A percentile compares a stretch with the other conserved stretches of the same genome.
These are phyloP conservation scores for Eupithecia subfuscata DNA, from an alignment of 2,888 invertebrate species.

Conservation along the genomic window DNA sequence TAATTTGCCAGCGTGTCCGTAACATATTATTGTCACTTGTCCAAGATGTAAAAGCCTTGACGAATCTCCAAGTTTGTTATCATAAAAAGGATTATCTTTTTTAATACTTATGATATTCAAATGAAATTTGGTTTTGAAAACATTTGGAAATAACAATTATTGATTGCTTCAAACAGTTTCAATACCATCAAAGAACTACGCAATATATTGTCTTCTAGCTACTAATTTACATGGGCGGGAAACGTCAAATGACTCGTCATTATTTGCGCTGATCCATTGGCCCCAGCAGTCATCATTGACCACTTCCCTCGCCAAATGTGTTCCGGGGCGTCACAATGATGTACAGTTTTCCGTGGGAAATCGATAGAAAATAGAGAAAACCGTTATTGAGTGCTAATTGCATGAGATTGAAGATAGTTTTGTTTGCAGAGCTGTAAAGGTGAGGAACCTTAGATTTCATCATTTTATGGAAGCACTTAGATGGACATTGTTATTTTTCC, in stretches of 20 bases:
- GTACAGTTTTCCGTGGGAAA: conserved; percentile 70
- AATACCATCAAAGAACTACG: conserved; percentile 37
- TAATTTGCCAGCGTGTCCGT: conserved; percentile 69
- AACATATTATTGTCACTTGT: conserved; percentile 59
- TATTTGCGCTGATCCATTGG: conserved; percentile 63
- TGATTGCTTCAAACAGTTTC: conserved; percentile 33
- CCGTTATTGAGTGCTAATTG: conserved; percentile 42
- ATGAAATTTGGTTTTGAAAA: conserved; percentile 12
- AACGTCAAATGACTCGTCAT: conserved; percentile 61
- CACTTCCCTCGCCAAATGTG: conserved; percentile 64
- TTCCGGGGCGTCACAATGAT: conserved; percentile 57
- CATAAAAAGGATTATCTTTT: conserved; percentile 20
- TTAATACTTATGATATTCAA: conserved; percentile 14
- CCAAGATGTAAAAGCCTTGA: conserved; percentile 49
- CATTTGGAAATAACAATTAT: conserved; percentile 42
- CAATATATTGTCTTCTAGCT: conserved; percentile 43
- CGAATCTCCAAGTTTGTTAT: conserved; percentile 44
- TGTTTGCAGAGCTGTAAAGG: conserved; percentile 26
- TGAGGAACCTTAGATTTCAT: conserved; percentile 24
- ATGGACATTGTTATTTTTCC: conserved; percentile 7
- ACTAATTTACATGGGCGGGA: conserved; percentile 36
- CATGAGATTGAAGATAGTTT: conserved; percentile 33
- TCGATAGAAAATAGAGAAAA: conserved; percentile 48
- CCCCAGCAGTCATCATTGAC: conserved; percentile 65
- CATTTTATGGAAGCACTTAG: conserved; percentile 21